These are phyloP conservation scores for Otus scops DNA, from an alignment of 2,797 vertebrate species.

Conservation along the genomic window DNA sequence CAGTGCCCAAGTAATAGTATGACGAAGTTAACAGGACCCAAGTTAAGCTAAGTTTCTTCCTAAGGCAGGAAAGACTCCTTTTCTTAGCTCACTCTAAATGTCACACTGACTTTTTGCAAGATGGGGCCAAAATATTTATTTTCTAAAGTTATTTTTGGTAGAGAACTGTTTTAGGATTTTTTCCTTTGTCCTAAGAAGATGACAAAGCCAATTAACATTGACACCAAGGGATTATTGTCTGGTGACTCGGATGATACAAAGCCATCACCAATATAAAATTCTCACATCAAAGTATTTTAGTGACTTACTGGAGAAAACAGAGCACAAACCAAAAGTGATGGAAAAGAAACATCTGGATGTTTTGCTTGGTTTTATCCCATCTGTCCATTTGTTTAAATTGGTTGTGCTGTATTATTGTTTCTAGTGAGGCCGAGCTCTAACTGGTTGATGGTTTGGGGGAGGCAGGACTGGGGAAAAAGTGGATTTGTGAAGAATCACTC, in stretches of 20 bases:
- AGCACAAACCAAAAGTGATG: not conserved
- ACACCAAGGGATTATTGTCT: slow-evolving; percentile 41
- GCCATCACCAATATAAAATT: not conserved
- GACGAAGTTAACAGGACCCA: slow-evolving; percentile 43
- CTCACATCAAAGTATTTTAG: slow-evolving; percentile 26
- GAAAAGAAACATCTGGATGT: slow-evolving; percentile 32
- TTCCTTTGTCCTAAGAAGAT: slow-evolving; percentile 44
- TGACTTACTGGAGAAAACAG: not conserved
- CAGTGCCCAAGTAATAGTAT: slow-evolving; percentile 57
- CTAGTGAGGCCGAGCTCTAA: not conserved
- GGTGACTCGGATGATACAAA: slow-evolving; percentile 36
- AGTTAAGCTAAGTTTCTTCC: slow-evolving; percentile 59
- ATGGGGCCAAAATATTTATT: slow-evolving; percentile 65
- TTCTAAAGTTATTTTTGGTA: slow-evolving; percentile 64
- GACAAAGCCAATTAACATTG: slow-evolving; percentile 18
- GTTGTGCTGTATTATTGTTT: not conserved
- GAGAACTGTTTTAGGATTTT: not conserved
- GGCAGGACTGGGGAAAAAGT: not conserved
- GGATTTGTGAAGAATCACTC: not conserved
- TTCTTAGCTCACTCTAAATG: slow-evolving; percentile 63
- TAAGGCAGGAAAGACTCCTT: slow-evolving; percentile 65
- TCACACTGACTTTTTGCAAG: slow-evolving; percentile 61
- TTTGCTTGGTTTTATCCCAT: slow-evolving; percentile 25
- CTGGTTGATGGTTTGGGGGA: not conserved
- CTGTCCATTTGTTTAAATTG: not conserved